These are phyloP conservation scores for Ianthella basta DNA, from an alignment of 37 sponge, comb jelly and placozoan genomes.

Conservation along the genomic window DNA sequence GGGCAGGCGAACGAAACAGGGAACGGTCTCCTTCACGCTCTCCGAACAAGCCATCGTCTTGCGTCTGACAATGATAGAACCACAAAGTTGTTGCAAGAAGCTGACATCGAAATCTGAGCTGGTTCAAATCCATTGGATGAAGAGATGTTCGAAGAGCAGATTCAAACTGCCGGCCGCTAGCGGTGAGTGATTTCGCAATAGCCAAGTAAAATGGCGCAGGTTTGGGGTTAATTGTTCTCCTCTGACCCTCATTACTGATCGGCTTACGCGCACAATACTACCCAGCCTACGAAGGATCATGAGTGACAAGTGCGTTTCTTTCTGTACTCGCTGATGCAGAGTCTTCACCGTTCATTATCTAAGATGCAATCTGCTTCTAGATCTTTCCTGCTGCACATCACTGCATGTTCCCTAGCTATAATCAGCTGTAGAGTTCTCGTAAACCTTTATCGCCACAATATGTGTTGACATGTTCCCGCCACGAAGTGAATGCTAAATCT, in stretches of 20 bases:
- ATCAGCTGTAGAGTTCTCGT: neutral
- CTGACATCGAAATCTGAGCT: neutral
- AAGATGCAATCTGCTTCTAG: too few species aligned
- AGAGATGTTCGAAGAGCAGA: neutral
- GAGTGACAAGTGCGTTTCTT: too few species aligned
- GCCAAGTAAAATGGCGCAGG: too few species aligned
- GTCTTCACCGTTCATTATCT: too few species aligned
- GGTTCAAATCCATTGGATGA: neutral
- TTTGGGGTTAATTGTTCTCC: too few species aligned
- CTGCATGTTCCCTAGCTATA: neutral
- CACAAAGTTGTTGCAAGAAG: neutral
- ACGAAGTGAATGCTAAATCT: neutral
- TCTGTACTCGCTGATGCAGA: too few species aligned
- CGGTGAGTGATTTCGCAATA: too few species aligned
- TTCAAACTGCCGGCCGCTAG: too few species aligned
- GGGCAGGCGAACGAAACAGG: constrained; percentile 46
- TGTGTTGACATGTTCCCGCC: neutral
- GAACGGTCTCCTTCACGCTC: constrained; percentile 11
- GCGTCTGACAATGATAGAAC: neutral
- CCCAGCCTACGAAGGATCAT: too few species aligned
- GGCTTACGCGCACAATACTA: too few species aligned
- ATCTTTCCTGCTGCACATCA: neutral
- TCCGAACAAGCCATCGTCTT: neutral
- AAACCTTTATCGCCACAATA: neutral
- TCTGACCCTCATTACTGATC: too few species aligned